Conservation (phyloP, 2,888 invertebrate genomes). For the Perizoma flavofasciatum region DNA sequence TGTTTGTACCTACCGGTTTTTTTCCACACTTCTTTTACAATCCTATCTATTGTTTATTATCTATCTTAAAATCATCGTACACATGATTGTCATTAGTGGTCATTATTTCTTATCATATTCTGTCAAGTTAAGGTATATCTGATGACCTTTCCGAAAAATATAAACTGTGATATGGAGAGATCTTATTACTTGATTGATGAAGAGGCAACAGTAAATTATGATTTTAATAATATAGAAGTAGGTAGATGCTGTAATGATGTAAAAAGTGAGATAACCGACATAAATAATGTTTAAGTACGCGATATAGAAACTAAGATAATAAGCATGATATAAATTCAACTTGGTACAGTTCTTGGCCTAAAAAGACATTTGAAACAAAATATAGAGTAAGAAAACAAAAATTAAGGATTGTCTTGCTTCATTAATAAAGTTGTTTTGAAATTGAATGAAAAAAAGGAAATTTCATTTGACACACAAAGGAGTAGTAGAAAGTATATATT, state of each 20-base stretch:
- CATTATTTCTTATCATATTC: conserved; percentile 30
- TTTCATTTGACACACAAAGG: too few species aligned
- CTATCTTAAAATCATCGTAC: conserved; percentile 22
- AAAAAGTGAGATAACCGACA: conserved; percentile 13
- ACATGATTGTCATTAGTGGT: conserved; percentile 27
- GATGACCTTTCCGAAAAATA: conserved; percentile 37
- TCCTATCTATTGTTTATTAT: conserved; percentile 18
- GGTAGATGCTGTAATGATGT: conserved; percentile 5
- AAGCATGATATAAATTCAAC: not conserved
- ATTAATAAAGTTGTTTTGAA: too few species aligned
- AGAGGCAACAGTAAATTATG: conserved; percentile 23
- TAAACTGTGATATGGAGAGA: conserved; percentile 29
- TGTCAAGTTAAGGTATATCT: conserved; percentile 33
- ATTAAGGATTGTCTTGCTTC: too few species aligned
- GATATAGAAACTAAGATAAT: conserved; percentile 12
- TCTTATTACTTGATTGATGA: conserved; percentile 24
- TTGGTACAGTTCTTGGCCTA: not conserved
- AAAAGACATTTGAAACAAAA: not conserved
- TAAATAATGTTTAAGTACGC: conserved; percentile 8
- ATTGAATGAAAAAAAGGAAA: too few species aligned
- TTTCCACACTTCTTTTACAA: conserved; percentile 15
- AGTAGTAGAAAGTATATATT: too few species aligned
- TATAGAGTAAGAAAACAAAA: too few species aligned
- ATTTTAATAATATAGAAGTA: conserved; percentile 27
- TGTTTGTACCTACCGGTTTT: not conserved